phyloP scores from a whole-genome alignment of 2,113 vertebrate species.

The Hippolais icterina region DNA sequence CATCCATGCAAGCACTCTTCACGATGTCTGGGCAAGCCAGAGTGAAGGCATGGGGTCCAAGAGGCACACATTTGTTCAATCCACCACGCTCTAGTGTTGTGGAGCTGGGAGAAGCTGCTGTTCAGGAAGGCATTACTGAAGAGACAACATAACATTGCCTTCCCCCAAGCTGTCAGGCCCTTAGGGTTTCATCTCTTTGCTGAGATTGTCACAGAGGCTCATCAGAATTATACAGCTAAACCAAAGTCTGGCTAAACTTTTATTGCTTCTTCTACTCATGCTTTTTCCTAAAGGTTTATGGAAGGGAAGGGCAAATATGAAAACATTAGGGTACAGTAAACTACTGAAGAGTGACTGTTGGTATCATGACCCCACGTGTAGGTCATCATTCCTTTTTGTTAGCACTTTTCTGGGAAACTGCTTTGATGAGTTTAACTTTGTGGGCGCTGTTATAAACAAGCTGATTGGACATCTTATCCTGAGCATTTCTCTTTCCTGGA shows the following conservation, averaged over 20 bases:
- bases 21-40: neutral
- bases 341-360: neutral
- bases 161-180: neutral
- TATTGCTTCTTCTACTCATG: neutral
- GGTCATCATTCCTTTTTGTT: neutral
- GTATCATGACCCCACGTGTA: neutral
- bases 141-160: neutral
- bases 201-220: neutral
- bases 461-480: neutral
- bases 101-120: neutral
- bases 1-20: neutral
- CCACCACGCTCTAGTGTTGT: neutral
- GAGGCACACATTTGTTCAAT: neutral
- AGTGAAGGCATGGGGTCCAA: neutral
- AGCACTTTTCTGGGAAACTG: neutral
- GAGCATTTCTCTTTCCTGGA: neutral
- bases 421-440: neutral
- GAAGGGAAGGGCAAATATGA: neutral
- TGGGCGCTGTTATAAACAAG: neutral
- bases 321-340: neutral
- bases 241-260: neutral
- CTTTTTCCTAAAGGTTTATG: neutral
- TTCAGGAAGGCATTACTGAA: neutral
- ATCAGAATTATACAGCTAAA: accelerated
- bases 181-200: neutral